These are phyloP conservation scores for Cephalotes varians DNA, from an alignment of 2,888 invertebrate genomes.

Conservation along the genomic window DNA sequence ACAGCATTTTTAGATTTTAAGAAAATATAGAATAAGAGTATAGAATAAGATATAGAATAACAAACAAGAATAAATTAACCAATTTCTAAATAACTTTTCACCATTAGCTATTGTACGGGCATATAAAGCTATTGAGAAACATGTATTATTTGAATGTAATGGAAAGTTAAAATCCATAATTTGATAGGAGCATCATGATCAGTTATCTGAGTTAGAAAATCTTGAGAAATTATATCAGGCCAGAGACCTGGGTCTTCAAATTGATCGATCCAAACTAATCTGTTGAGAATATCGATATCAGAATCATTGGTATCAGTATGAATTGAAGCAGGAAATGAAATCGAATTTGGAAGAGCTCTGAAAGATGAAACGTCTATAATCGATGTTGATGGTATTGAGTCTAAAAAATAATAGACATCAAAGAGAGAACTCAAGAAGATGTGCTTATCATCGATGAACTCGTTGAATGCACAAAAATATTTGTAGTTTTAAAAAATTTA, in stretches of 20 bases:
- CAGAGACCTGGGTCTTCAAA: background rate
- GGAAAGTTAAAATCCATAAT: background rate
- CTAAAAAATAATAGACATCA: background rate
- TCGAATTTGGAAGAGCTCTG: background rate
- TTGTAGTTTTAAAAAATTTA: conserved; percentile 2
- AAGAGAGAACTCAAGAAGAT: background rate
- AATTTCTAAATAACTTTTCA: background rate
- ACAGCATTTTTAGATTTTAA: background rate
- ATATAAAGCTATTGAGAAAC: too few relatives aligned
- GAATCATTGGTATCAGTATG: background rate
- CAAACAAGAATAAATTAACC: background rate
- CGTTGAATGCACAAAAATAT: background rate
- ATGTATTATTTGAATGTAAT: background rate
- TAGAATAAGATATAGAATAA: too few relatives aligned
- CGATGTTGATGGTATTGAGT: background rate
- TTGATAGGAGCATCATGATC: background rate
- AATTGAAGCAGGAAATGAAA: background rate
- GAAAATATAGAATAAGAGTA: too few relatives aligned
- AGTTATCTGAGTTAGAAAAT: background rate
- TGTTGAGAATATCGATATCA: background rate
- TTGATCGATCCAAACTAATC: background rate
- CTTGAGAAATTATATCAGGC: background rate
- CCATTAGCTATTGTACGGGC: background rate
- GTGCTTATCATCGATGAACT: background rate
- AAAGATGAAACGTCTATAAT: background rate